Evolutionary conservation across 1,140 invertebrate species (phyloP), one percentile per base, ranked within the genome.

Genomic region (Antheraea pernyi): DNA sequence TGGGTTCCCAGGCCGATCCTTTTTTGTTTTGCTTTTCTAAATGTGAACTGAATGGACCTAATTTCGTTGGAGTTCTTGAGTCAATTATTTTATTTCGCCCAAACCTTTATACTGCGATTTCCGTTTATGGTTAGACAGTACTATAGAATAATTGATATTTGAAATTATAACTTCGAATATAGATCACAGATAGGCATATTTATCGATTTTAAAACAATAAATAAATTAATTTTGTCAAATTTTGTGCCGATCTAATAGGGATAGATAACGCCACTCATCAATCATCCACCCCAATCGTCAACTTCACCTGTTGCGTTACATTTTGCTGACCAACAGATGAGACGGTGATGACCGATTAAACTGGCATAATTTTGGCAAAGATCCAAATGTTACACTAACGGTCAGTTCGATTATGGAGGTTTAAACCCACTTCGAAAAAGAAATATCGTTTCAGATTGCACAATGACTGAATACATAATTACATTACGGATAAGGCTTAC

Each of bases 361-460:
- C 16, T 16, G 13, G 16, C 16, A 53, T 6, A 53, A n/a, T 53
- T 53, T 53, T 53, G 46, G 46, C 46, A 53, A 53, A 11, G 11
- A n/a, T 53, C 46, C 46, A 53, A 53, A 53, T 53, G 46, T 53
- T 16, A 53, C 46, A 53, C 46, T 53, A 53, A 53, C 46, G 46
- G 46, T 53, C 16, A 53, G 46, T 53, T 53, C 16, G 7, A 53
- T 53, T 53, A 53, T n/a, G 9, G 46, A 6, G 10, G 5, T 2
- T 5, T 53, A 53, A 13, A 53, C 13, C 46, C 16, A 22, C 59
- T 19, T 19, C 9, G n/a, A 10, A 19, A 59, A 19, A 19, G 19
- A 61, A 19, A 6, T 22, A 30, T 22, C 13, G 9, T 16, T 30
- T 61, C 10, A 61, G 16, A 53, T n/a, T 16, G 22, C 22, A 30